These are phyloP conservation scores for Icerya purchasi DNA, from an alignment of 2,888 invertebrate species.

Conservation along the genomic window DNA sequence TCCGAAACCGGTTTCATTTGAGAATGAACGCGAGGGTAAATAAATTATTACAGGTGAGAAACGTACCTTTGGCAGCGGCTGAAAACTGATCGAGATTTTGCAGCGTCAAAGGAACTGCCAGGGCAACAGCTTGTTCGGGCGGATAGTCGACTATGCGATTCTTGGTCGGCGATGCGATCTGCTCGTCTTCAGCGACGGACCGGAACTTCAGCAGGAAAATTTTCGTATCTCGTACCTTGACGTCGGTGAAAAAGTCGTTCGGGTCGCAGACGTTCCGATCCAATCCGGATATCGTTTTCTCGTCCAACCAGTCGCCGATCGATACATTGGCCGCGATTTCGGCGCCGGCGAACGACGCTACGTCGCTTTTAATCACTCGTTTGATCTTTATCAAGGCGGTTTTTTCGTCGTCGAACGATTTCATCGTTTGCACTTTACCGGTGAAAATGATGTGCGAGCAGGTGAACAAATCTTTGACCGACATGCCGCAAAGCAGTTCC, in stretches of 20 bases:
- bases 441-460: not conserved
- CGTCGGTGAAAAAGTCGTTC: not conserved
- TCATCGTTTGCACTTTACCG: not conserved
- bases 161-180: no score
- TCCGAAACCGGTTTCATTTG: no score
- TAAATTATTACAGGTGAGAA: no score
- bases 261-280: not conserved
- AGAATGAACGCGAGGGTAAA: no score
- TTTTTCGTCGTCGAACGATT: not conserved
- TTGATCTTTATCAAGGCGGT: not conserved
- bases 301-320: no score
- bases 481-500: not conserved
- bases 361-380: not conserved
- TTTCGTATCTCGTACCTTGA: not conserved
- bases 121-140: not conserved
- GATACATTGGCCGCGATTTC: no score
- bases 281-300: no score
- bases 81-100: not conserved
- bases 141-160: no score
- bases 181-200: no score
- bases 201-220: not conserved
- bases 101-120: not conserved
- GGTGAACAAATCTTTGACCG: not conserved
- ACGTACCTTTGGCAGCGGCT: not conserved
- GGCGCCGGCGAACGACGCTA: no score